These are phyloP conservation scores for Oncorhynchus kisutch DNA, from an alignment of 2,113 vertebrate genomes.

Conservation along the genomic window DNA sequence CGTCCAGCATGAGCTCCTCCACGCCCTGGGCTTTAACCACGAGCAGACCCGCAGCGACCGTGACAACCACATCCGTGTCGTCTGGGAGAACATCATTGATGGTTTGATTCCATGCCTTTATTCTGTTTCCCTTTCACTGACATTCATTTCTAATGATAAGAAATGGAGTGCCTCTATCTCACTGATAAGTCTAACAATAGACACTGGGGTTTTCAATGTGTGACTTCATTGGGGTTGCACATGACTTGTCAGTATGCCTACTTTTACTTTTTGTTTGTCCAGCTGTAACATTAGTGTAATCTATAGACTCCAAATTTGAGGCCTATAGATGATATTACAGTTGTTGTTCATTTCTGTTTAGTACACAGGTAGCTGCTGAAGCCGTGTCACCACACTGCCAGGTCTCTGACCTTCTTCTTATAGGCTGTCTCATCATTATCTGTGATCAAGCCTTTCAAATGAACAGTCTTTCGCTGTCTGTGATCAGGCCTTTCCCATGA, in stretches of 20 bases:
- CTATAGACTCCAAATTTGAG: neutral
- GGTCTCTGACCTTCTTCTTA: too few relatives aligned
- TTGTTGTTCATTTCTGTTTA: too few relatives aligned
- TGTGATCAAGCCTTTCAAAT: too few relatives aligned
- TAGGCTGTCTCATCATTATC: too few relatives aligned
- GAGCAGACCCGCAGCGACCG: slow-evolving; percentile 61
- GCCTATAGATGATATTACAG: too few relatives aligned
- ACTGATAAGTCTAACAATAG: neutral
- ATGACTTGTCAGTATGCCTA: neutral
- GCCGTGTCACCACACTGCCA: too few relatives aligned
- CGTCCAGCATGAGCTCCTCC: slow-evolving; percentile 59
- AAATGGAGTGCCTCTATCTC: neutral
- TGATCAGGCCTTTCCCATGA: too few relatives aligned
- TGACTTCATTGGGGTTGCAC: neutral
- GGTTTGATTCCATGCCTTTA: slow-evolving; percentile 23
- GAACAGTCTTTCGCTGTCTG: too few relatives aligned
- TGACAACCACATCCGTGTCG: slow-evolving; percentile 48
- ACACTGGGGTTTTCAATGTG: neutral
- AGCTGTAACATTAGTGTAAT: too few relatives aligned
- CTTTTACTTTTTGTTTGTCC: neutral
- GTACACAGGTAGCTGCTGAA: neutral
- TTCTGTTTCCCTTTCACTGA: neutral
- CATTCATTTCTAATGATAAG: neutral
- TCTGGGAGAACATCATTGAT: slow-evolving; percentile 50
- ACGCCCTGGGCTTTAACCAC: slow-evolving; percentile 61